Evolutionary conservation across 2,888 invertebrate genomes (phyloP).

Genomic region (Cephus nigrinus): DNA sequence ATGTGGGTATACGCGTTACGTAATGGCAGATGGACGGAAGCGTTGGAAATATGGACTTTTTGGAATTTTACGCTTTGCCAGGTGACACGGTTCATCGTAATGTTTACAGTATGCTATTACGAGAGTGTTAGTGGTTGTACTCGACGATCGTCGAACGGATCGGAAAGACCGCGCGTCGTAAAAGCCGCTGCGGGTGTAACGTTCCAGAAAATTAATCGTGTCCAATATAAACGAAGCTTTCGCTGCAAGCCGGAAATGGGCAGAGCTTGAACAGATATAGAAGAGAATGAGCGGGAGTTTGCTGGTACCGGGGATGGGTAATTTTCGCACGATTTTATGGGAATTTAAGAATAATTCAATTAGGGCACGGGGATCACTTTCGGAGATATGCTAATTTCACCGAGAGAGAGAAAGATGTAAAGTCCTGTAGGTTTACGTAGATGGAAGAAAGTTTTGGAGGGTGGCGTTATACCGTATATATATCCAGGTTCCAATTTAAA

Average conservation of each 20-base stretch:
- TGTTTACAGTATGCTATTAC: background rate
- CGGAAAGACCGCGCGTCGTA: conserved; percentile 19
- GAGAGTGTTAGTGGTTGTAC: background rate
- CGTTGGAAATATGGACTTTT: background rate
- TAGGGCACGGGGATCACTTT: conserved; percentile 63
- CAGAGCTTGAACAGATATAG: conserved; percentile 2
- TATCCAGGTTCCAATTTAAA: conserved; percentile 64
- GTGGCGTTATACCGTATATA: conserved; percentile 25
- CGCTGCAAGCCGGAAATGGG: conserved; percentile 18
- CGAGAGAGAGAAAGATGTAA: conserved; percentile 10
- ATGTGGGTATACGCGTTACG: background rate
- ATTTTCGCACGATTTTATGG: conserved; percentile 66
- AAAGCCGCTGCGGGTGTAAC: conserved; percentile 47
- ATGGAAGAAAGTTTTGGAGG: background rate
- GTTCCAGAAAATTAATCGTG: conserved; percentile 63
- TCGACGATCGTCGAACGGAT: background rate
- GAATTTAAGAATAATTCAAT: conserved; percentile 67
- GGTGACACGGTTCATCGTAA: background rate
- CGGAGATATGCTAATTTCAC: conserved; percentile 65
- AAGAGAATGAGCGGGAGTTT: conserved; percentile 3
- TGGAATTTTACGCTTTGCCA: background rate
- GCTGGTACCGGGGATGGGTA: conserved; percentile 42
- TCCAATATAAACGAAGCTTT: conserved; percentile 47
- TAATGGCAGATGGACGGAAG: background rate
- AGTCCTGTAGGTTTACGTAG: background rate